Base-by-base conservation (phyloP, 1,140 invertebrate genomes). In the Drepana arcuata region DNA sequence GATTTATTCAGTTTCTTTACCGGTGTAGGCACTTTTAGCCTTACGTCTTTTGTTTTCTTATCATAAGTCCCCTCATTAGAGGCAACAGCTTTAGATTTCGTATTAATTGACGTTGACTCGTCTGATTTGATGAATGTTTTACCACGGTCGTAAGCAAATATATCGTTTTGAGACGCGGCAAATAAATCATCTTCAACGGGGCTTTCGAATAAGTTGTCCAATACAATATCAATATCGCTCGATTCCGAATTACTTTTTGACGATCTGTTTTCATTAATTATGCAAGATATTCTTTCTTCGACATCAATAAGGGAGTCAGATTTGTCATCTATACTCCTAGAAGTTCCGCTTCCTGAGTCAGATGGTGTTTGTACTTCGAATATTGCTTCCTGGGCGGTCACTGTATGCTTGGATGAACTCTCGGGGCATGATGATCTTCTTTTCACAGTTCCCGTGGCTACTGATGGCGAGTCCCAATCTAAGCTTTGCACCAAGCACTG, bases 391-490 rank as follows among this genome's bases (percentile, higher is more conserved):
- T 67, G 53, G 14, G 34, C 47, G 34, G 38, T 46, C 18, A 38
- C 12, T 6, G 35, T 42, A 10, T 41, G 42, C 32, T 60, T 68
- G 7, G 54, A 41, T 1, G 72, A 50, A 36, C 58, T 65, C 41
- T 79, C 70, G 14, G 77, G 74, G 41, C 74, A 84, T n/a, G 87
- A 89, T 9, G 77, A 84, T 40, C 88, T 72, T 42, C 87, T 74
- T 53, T 88, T 89, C 0, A 90, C 88, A 0, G 88, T 90, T 4
- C 88, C 88, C 1, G 88, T 90, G 45, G 86, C 85, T 1, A 85
- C 64, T n/a, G 87, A 89, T n/a, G 88, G 87, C 4, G 88, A 89
- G 56, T 90, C 88, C 88, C 88, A 90, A 40, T 90, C 88, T 40
- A 89, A 71, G 49, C 77, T 81, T 51, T 73, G 74, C 28, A 72